Percentiles rank a stretch among this genome's conserved stretches.
phyloP scores from a whole-genome alignment of 2,113 vertebrate genomes.

The Corvus hawaiiensis region DNA sequence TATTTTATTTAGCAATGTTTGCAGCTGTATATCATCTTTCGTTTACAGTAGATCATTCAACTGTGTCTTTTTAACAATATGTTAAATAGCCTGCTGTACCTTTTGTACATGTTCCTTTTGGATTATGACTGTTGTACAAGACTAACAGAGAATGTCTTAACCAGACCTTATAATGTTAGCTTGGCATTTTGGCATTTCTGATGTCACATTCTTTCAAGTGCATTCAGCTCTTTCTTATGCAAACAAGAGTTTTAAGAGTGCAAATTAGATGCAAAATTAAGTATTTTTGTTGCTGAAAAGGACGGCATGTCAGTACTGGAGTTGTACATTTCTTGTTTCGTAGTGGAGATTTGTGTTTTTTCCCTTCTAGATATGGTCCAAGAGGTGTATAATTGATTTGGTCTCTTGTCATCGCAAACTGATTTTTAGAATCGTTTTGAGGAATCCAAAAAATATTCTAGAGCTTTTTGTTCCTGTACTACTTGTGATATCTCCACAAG shows the following conservation, averaged over 20 bases:
- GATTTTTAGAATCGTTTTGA: neutral
- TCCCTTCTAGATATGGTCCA: neutral
- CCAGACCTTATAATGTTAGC: neutral
- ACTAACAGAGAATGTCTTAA: neutral
- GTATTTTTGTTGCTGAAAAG: neutral
- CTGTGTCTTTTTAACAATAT: neutral
- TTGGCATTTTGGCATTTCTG: neutral
- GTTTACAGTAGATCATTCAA: neutral
- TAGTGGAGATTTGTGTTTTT: fast-evolving
- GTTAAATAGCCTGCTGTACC: neutral
- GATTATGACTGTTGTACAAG: neutral
- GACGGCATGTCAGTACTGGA: neutral
- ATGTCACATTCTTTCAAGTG: neutral
- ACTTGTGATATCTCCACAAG: neutral
- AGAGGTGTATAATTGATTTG: neutral
- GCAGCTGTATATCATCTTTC: neutral
- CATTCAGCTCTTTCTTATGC: neutral
- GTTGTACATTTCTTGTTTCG: neutral
- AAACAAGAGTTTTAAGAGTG: neutral
- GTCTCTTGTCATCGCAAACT: neutral
- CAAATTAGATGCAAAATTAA: neutral
- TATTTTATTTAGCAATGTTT: neutral
- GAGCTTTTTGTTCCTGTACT: neutral
- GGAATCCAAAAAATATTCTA: neutral
- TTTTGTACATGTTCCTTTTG: neutral